These are phyloP conservation scores for Sebastes taczanowskii DNA, from an alignment of 2,797 vertebrate genomes.

Conservation along the genomic window DNA sequence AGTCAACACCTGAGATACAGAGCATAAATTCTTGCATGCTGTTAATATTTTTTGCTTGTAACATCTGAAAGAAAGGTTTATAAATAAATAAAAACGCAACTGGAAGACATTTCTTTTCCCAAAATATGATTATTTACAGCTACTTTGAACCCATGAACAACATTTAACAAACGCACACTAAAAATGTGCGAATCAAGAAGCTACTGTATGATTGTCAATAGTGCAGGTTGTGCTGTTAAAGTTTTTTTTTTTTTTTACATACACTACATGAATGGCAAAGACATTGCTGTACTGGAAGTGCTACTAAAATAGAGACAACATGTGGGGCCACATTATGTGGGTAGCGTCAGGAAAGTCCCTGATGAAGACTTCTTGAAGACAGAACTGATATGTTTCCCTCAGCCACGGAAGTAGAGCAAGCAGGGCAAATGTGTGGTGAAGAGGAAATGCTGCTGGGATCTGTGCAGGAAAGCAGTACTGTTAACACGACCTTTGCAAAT, in stretches of 20 bases:
- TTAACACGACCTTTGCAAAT: neutral
- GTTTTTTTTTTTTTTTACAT: neutral
- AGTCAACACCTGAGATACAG: constrained; percentile 67
- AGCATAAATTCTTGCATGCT: constrained; percentile 51
- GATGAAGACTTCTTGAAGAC: neutral
- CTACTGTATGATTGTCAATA: constrained; percentile 67
- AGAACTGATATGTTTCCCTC: neutral
- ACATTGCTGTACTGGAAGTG: constrained; percentile 12
- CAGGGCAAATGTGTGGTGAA: neutral
- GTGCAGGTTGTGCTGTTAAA: constrained; percentile 56
- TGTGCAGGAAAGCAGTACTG: neutral
- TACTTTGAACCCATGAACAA: constrained; percentile 26
- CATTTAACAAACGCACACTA: constrained; percentile 10
- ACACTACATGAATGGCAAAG: neutral
- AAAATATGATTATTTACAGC: constrained; percentile 45
- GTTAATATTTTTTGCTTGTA: constrained; percentile 16
- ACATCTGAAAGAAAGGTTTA: constrained; percentile 29
- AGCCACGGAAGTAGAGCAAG: neutral
- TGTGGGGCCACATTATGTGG: too few species aligned
- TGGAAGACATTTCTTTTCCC: constrained; percentile 48
- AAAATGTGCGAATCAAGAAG: constrained; percentile 45
- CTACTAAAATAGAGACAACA: constrained; percentile 7
- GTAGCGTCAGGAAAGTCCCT: neutral
- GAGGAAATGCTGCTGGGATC: neutral
- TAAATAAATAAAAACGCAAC: constrained; percentile 56